Evolutionary conservation across 2,888 invertebrate species (phyloP), one percentile per base, ranked within the genome.

Genomic region (Lithodes maja): DNA sequence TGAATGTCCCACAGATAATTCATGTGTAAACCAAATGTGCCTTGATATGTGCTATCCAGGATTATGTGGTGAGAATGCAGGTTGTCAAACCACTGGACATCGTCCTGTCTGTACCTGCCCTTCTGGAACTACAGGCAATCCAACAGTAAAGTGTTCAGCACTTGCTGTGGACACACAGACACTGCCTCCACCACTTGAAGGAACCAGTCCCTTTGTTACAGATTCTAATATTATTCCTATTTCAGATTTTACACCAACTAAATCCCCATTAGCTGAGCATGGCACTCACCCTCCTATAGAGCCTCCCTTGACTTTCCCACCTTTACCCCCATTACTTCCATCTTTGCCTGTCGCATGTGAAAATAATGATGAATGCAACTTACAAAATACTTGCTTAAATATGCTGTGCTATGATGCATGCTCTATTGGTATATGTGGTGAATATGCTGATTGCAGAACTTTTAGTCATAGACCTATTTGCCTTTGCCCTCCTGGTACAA

Each of bases 401-500:
- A 94, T 96, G 91, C 95, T 94, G 91, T 98, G 98, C 93, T 94
- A 95, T 80, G 96, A 96, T 93, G 97, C 97, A 12, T 98, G 98
- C 93, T 95, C 96, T 78, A 17, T 90, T 0, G 97, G 97, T 69
- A 74, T 89, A 17, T 98, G 98, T 92, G 97, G 97, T 3, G 94
- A 95, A 85, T 97, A 97, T 93, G 96, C 97, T 0, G 96, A 96
- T 89, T 98, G 98, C 93, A 83, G 74, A 83, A 88, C 82, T 91
- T 95, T 97, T 93, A 97, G 98, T 93, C 98, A 98, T 94, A 96
- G 96, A 93, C 96, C 97, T 33, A 95, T 97, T 92, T 98, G 98
- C 94, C 96, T 97, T 96, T 98, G 98, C 95, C 97, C 98, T 94
- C 96, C 96, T 94, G 98, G 98, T 95, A 98, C 97, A 95, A 96